A percentile compares a stretch with the other conserved stretches of the same genome.
Evolutionary conservation across 1,140 invertebrate species (phyloP).

Genomic region (Dryas iulia): DNA sequence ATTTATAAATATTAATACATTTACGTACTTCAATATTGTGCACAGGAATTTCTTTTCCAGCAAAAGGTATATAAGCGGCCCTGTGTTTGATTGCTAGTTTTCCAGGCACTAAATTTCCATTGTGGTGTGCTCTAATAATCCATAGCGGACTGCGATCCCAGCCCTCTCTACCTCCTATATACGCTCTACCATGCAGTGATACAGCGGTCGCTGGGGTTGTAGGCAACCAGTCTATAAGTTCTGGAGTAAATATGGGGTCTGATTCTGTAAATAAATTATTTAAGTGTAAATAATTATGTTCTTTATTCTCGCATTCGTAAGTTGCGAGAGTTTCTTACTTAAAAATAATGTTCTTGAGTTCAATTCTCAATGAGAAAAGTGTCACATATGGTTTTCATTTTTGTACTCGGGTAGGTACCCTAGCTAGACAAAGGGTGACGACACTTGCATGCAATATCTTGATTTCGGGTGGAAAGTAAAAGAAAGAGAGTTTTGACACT

Average conservation of each 20-base stretch:
- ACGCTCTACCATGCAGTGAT: conserved; percentile 42
- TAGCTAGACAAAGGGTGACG: no score
- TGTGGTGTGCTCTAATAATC: conserved; percentile 62
- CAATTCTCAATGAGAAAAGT: no score
- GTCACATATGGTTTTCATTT: no score
- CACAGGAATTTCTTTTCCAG: conserved; percentile 60
- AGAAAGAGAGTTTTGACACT: no score
- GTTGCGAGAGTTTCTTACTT: no score
- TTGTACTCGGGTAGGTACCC: no score
- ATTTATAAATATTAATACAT: neutral
- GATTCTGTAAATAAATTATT: neutral
- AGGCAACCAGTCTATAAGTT: conserved; percentile 55
- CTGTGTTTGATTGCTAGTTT: conserved; percentile 61
- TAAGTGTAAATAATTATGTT: no score
- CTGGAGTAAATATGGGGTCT: conserved; percentile 8
- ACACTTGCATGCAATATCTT: no score
- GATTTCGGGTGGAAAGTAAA: no score
- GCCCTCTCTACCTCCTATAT: conserved; percentile 58
- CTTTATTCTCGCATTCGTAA: no score
- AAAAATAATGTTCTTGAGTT: no score
- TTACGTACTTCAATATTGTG: conserved; percentile 65
- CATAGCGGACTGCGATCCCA: conserved; percentile 69
- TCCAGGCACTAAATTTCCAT: conserved; percentile 58
- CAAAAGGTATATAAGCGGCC: conserved; percentile 57
- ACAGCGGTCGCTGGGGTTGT: conserved; percentile 39